phyloP scores from a whole-genome alignment of 2,888 invertebrate genomes.

The Cosmopolites sordidus region DNA sequence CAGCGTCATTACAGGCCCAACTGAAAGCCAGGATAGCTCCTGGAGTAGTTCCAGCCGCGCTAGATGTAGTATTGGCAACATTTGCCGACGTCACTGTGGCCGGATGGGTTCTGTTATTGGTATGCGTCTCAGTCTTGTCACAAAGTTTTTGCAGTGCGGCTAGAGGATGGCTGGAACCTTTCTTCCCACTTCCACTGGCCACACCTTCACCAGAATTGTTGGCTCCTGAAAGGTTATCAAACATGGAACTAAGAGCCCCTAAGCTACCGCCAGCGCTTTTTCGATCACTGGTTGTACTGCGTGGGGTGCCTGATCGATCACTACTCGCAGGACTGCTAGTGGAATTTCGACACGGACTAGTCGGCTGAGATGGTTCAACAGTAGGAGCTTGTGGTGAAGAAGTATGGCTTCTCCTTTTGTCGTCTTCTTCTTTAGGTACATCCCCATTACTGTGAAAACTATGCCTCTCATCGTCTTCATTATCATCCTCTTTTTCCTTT shows the following conservation, averaged over 20 bases:
- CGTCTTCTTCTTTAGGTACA: conserved; percentile 41
- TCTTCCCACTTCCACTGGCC: conserved; percentile 53
- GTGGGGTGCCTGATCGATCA: conserved; percentile 73
- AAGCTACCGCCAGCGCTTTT: conserved; percentile 64
- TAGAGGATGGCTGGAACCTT: conserved; percentile 80
- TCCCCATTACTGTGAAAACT: conserved; percentile 46
- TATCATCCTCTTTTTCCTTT: conserved; percentile 41
- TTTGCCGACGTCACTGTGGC: conserved; percentile 41
- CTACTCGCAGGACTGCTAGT: conserved; percentile 69
- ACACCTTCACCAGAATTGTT: conserved; percentile 39
- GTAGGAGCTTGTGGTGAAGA: conserved; percentile 42
- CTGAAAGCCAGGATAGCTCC: conserved; percentile 86
- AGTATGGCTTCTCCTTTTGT: conserved; percentile 42
- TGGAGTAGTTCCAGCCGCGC: conserved; percentile 58
- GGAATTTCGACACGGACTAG: conserved; percentile 60
- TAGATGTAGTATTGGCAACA: conserved; percentile 43
- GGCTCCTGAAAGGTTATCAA: conserved; percentile 73
- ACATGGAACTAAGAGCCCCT: conserved; percentile 85
- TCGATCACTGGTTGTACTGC: conserved; percentile 58
- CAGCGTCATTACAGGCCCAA: conserved; percentile 92
- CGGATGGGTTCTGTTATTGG: conserved; percentile 46
- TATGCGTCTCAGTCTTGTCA: conserved; percentile 85
- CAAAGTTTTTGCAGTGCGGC: conserved; percentile 93
- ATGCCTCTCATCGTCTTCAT: conserved; percentile 47
- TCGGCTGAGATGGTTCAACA: conserved; percentile 45